These are phyloP conservation scores for Bedellia somnulentella DNA, from an alignment of 2,888 invertebrate species.

Conservation along the genomic window DNA sequence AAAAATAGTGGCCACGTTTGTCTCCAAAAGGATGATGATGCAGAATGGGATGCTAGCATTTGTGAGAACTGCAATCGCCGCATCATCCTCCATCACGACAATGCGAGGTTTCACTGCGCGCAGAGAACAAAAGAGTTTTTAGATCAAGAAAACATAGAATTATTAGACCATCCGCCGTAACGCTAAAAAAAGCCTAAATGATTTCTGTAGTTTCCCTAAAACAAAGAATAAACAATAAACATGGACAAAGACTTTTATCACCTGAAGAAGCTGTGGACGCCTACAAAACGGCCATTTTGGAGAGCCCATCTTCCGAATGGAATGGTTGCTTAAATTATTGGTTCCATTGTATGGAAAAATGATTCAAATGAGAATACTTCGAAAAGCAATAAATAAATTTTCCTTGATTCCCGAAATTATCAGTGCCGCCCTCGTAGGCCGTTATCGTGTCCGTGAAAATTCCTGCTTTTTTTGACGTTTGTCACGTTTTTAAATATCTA, in stretches of 20 bases:
- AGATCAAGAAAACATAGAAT: slow-evolving; percentile 1
- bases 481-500: no score
- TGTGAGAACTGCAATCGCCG: slow-evolving; percentile 8
- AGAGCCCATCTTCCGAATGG: slow-evolving; percentile 5
- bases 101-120: background rate
- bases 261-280: no score
- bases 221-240: slow-evolving; percentile 1
- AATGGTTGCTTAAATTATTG: slow-evolving; percentile 8
- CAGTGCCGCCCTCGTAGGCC: no score
- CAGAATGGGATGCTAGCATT: slow-evolving; percentile 7
- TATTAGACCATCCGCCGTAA: background rate
- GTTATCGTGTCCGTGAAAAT: no score
- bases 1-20: no score
- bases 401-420: no score
- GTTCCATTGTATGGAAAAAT: slow-evolving; percentile 7
- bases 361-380: no score
- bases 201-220: background rate
- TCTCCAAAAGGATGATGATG: slow-evolving; percentile 8
- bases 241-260: no score
- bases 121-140: slow-evolving; percentile 1
- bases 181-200: background rate
- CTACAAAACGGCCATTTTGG: slow-evolving; percentile 4
- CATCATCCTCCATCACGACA: background rate
- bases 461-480: no score
- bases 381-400: no score